phyloP scores from a whole-genome alignment of 1,140 invertebrate genomes.

The Drosophila sp. region DNA sequence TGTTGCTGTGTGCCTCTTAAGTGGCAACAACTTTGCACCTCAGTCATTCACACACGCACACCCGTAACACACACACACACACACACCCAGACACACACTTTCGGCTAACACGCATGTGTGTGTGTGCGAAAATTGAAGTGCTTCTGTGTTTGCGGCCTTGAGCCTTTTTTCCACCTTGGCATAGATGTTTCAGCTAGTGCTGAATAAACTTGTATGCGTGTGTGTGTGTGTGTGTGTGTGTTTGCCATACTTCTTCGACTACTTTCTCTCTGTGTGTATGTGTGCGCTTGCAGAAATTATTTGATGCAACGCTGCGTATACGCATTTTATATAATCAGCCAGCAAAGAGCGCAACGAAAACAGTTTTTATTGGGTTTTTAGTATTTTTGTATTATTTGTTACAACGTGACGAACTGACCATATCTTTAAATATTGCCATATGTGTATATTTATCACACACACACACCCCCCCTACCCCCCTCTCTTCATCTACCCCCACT shows the following conservation, averaged over 20 bases:
- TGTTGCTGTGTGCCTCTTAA: conserved; percentile 28
- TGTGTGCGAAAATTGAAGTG: conserved; percentile 42
- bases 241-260: conserved; percentile 10
- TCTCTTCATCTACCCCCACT: too few species aligned
- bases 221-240: conserved; percentile 11
- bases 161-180: conserved; percentile 54
- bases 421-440: too few species aligned
- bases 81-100: background rate
- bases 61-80: background rate
- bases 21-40: conserved; percentile 59
- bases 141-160: conserved; percentile 45
- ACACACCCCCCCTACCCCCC: background rate
- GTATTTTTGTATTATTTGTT: background rate
- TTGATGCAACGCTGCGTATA: conserved; percentile 28
- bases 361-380: background rate
- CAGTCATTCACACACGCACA: conserved; percentile 35
- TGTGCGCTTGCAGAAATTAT: conserved; percentile 10
- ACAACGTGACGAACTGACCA: conserved; percentile 14
- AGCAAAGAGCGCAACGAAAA: conserved; percentile 1
- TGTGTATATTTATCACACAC: too few species aligned
- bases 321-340: conserved; percentile 41
- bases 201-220: too few species aligned
- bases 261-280: background rate
- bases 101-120: background rate
- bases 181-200: conserved; percentile 41